These are phyloP conservation scores for Trachythela sp. DNA, from an alignment of 64 coral and sea anemone genomes.

Conservation along the genomic window DNA sequence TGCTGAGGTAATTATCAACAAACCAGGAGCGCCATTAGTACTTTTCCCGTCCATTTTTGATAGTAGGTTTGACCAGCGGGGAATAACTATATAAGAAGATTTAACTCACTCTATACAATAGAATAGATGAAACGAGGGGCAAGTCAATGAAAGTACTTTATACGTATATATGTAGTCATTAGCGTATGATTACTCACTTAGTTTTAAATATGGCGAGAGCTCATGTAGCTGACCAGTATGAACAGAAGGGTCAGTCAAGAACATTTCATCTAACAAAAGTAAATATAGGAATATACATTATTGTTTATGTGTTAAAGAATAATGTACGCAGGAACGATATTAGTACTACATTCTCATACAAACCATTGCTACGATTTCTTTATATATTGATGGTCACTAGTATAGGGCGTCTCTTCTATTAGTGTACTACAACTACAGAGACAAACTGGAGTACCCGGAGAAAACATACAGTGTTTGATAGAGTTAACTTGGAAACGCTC, in stretches of 20 bases:
- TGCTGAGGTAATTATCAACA: constrained; percentile 73
- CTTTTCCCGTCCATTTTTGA: constrained; percentile 62
- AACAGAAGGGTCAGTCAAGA: constrained; percentile 45
- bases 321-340: no score
- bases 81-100: constrained; percentile 63
- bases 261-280: constrained; percentile 58
- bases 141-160: neutral
- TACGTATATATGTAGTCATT: neutral
- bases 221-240: constrained; percentile 49
- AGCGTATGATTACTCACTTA: constrained; percentile 8
- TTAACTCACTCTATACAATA: neutral
- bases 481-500: no score
- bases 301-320: no score
- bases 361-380: no score
- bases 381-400: no score
- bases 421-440: no score
- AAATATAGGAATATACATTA: neutral
- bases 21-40: constrained; percentile 53
- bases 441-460: no score
- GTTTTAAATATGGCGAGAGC: constrained; percentile 53
- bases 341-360: no score
- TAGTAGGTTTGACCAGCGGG: constrained; percentile 64
- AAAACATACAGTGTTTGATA: no score
- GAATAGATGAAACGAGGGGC: no score
- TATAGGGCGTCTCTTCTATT: no score